phyloP scores from a whole-genome alignment of 2,113 vertebrate species.

The Neopipo cinnamomea region DNA sequence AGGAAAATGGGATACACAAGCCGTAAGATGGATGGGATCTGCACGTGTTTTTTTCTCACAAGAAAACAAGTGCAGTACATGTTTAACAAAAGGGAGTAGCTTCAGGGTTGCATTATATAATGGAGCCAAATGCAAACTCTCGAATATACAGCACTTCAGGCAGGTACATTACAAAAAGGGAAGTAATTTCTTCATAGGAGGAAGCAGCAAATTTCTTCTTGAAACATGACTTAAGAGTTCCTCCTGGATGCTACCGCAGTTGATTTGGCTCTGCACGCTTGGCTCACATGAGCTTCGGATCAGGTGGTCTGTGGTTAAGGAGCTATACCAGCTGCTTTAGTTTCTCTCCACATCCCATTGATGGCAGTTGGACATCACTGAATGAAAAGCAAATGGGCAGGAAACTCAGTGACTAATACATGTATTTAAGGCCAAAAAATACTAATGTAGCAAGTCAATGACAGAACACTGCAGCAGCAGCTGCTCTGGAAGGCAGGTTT shows the following conservation, averaged over 20 bases:
- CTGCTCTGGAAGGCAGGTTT: not conserved
- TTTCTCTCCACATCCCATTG: not conserved
- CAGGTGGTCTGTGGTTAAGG: not conserved
- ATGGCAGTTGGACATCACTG: not conserved
- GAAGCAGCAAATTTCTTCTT: not conserved
- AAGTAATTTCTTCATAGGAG: not conserved
- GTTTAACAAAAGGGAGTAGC: slow-evolving; percentile 21
- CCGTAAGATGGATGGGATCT: not conserved
- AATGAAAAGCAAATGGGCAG: not conserved
- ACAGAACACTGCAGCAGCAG: not conserved
- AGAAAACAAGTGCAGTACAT: not conserved
- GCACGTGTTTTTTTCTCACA: not conserved
- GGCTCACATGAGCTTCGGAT: fast-evolving
- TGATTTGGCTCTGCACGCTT: not conserved
- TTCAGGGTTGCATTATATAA: not conserved
- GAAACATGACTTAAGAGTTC: not conserved
- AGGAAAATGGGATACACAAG: slow-evolving; percentile 34
- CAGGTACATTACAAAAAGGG: not conserved
- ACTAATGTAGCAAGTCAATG: not conserved
- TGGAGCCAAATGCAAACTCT: not conserved
- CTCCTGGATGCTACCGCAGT: not conserved
- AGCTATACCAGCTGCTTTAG: not conserved
- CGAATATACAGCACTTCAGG: not conserved
- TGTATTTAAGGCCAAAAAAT: not conserved
- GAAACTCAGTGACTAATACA: not conserved